Conservation (phyloP, 2,888 invertebrate genomes). For the Prenolepis imparis region DNA sequence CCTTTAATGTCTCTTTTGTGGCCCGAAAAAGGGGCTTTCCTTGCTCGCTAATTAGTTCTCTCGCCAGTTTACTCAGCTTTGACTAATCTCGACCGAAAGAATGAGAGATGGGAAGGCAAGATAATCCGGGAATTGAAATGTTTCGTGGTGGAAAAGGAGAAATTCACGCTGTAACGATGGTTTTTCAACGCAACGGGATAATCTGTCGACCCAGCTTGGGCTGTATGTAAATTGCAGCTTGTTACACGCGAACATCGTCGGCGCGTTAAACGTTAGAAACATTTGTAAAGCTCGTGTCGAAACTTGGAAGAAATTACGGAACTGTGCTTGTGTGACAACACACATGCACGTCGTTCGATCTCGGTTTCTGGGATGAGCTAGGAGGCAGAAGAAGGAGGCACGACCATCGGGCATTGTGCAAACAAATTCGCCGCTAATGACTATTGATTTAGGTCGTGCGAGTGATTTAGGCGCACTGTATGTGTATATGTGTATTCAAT, state of each 20-base stretch:
- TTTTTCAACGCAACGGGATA: not conserved
- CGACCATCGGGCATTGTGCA: slow-evolving; percentile 65
- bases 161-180: not conserved
- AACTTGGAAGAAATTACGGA: slow-evolving; percentile 40
- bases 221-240: slow-evolving; percentile 12
- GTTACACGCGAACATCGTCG: not conserved
- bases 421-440: slow-evolving; percentile 70
- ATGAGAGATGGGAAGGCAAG: slow-evolving; percentile 17
- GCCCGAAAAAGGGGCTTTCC: slow-evolving; percentile 17
- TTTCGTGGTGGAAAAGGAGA: slow-evolving; percentile 17
- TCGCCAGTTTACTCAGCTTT: slow-evolving; percentile 17
- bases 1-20: slow-evolving; percentile 13
- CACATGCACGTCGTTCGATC: slow-evolving; percentile 38
- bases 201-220: not conserved
- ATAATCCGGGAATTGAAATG: slow-evolving; percentile 21
- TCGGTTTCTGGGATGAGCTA: slow-evolving; percentile 47
- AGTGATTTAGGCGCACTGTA: slow-evolving; percentile 34
- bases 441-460: slow-evolving; percentile 72
- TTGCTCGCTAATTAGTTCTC: slow-evolving; percentile 61
- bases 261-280: not conserved
- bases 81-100: slow-evolving; percentile 33
- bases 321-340: slow-evolving; percentile 4
- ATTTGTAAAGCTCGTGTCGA: not conserved
- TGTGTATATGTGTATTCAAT: slow-evolving; percentile 67
- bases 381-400: slow-evolving; percentile 52